These are phyloP conservation scores for Caracal caracal DNA, from an alignment of 2,113 vertebrate species.

Conservation along the genomic window DNA sequence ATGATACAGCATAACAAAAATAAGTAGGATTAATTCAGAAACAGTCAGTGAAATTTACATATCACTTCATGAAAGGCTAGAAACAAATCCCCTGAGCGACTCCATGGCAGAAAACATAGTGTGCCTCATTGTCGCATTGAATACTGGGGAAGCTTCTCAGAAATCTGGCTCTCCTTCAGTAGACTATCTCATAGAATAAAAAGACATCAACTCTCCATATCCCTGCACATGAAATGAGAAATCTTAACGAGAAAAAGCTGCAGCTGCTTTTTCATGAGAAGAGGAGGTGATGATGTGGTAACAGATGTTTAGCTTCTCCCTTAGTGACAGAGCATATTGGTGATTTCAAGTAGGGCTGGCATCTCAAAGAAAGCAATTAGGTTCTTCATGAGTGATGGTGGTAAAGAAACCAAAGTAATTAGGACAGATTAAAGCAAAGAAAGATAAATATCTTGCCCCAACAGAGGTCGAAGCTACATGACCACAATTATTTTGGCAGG, in stretches of 20 bases:
- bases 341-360: slow-evolving; percentile 57
- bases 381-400: slow-evolving; percentile 47
- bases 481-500: slow-evolving; percentile 47
- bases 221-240: slow-evolving; percentile 39
- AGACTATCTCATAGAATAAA: neutral
- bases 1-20: neutral
- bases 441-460: slow-evolving; percentile 39
- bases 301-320: slow-evolving; percentile 57
- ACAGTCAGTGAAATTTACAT: neutral
- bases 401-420: slow-evolving; percentile 62
- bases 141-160: neutral
- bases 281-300: neutral
- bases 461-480: slow-evolving; percentile 9
- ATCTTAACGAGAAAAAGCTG: slow-evolving; percentile 47
- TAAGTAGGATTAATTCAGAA: neutral
- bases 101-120: neutral
- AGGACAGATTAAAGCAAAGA: slow-evolving; percentile 62
- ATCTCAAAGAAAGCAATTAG: slow-evolving; percentile 63
- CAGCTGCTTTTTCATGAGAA: slow-evolving; percentile 2
- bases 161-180: neutral
- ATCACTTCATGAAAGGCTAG: neutral
- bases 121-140: neutral
- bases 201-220: neutral
- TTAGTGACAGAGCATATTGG: slow-evolving; percentile 58
- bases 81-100: neutral